Evolutionary conservation across 1,140 invertebrate genomes (phyloP).

Genomic region (Pseudomyrmex flavicornis): DNA sequence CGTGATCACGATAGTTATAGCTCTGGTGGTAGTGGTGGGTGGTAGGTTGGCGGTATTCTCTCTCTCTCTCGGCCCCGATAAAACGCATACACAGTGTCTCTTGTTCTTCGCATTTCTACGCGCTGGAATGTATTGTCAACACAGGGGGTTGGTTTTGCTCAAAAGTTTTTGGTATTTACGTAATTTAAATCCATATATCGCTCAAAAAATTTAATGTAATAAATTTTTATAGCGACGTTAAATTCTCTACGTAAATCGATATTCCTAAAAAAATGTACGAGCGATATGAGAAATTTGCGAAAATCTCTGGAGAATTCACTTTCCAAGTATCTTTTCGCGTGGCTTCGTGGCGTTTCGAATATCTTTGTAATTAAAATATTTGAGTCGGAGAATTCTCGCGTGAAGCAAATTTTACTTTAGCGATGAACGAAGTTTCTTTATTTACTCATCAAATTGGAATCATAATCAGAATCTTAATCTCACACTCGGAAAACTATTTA

Average conservation of each 20-base stretch:
- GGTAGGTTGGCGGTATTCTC: conserved; percentile 19
- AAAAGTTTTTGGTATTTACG: too few species aligned
- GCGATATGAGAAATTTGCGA: not conserved
- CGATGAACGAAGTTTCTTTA: not conserved
- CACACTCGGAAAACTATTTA: not conserved
- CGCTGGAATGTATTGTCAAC: too few species aligned
- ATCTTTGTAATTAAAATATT: not conserved
- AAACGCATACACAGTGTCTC: conserved; percentile 26
- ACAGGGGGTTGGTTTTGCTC: too few species aligned
- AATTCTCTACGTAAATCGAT: not conserved
- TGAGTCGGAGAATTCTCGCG: not conserved
- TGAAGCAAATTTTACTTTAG: not conserved
- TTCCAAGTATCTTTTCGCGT: not conserved
- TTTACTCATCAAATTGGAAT: not conserved
- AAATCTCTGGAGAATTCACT: too few species aligned
- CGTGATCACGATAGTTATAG: conserved; percentile 52
- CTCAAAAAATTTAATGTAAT: not conserved
- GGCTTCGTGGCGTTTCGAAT: not conserved
- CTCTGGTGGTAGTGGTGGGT: conserved; percentile 26
- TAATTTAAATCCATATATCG: too few species aligned
- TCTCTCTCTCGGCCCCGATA: not conserved
- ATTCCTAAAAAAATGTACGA: not conserved
- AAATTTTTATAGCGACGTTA: not conserved
- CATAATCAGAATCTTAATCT: too few species aligned
- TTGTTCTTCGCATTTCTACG: not conserved